A percentile compares a stretch with the other conserved stretches of the same genome.
These are phyloP conservation scores for Bergia puertoricense DNA, from an alignment of 92 coral and sea anemone genomes.

Conservation along the genomic window DNA sequence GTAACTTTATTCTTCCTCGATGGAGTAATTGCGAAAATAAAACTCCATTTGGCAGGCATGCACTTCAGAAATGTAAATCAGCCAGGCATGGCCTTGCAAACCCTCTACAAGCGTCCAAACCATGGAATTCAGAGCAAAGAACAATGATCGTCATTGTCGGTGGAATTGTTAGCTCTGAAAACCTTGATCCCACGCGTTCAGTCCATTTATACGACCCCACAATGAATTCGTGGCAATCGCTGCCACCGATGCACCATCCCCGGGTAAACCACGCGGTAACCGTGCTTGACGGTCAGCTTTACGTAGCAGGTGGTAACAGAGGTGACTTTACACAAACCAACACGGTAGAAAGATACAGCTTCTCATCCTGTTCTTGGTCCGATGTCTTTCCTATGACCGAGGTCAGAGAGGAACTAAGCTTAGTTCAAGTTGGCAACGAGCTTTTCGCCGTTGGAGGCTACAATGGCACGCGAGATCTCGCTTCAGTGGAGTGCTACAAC, in stretches of 20 bases:
- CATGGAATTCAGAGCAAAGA: neutral
- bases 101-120: neutral
- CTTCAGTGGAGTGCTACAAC: conserved; percentile 55
- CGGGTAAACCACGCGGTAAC: conserved; percentile 19
- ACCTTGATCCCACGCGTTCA: neutral
- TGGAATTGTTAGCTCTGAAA: conserved; percentile 23
- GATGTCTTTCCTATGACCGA: conserved; percentile 54
- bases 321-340: conserved; percentile 38
- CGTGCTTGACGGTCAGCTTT: conserved; percentile 8
- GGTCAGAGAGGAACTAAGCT: conserved; percentile 50
- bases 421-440: conserved; percentile 33
- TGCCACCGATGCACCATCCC: conserved; percentile 10
- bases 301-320: conserved; percentile 34
- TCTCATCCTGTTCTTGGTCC: conserved; percentile 45
- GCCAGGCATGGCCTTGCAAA: neutral
- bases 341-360: conserved; percentile 49
- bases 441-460: conserved; percentile 58
- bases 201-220: conserved; percentile 23
- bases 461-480: conserved; percentile 56
- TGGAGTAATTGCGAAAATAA: neutral
- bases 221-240: conserved; percentile 16
- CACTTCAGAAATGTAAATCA: neutral
- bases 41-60: neutral
- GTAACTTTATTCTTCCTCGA: neutral
- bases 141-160: neutral